phyloP scores from a whole-genome alignment of 2,797 vertebrate species.

The Lutjanus argentimaculatus region DNA sequence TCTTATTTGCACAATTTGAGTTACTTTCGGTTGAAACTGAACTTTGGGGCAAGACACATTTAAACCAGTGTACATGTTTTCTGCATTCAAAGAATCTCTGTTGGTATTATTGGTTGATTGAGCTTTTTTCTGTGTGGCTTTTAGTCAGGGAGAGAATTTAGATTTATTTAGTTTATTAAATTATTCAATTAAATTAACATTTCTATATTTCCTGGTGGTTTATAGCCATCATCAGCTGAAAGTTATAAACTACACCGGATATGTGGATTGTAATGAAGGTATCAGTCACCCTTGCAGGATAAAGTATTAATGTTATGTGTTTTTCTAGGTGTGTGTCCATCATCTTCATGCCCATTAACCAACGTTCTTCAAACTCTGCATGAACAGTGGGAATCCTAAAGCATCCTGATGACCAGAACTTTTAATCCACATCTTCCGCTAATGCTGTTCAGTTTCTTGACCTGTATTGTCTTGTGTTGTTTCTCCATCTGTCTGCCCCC shows the following conservation, averaged over 20 bases:
- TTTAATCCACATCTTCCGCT: slow-evolving; percentile 8
- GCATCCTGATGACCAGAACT: background rate
- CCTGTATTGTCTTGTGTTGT: slow-evolving; percentile 87
- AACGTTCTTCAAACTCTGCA: slow-evolving; percentile 20
- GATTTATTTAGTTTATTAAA: background rate
- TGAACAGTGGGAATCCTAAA: slow-evolving; percentile 2
- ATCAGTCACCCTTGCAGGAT: background rate
- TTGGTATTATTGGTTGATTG: background rate
- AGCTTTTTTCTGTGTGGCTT: background rate
- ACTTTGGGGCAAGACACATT: background rate
- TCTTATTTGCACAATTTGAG: background rate
- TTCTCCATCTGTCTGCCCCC: slow-evolving; percentile 88
- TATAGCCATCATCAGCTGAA: background rate
- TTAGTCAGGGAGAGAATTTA: background rate
- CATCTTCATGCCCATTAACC: slow-evolving; percentile 15
- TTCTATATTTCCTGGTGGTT: too few relatives aligned
- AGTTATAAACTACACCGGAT: background rate
- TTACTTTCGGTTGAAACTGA: background rate
- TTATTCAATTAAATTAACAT: background rate
- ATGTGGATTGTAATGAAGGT: background rate
- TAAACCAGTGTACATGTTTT: background rate
- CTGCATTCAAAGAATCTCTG: background rate
- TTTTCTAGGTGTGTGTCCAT: slow-evolving; percentile 9
- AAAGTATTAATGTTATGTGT: background rate
- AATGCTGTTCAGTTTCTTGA: slow-evolving; percentile 79